Evolutionary conservation across 2,797 vertebrate species (phyloP), one percentile per base, ranked within the genome.

Genomic region (Microcaecilia unicolor): DNA sequence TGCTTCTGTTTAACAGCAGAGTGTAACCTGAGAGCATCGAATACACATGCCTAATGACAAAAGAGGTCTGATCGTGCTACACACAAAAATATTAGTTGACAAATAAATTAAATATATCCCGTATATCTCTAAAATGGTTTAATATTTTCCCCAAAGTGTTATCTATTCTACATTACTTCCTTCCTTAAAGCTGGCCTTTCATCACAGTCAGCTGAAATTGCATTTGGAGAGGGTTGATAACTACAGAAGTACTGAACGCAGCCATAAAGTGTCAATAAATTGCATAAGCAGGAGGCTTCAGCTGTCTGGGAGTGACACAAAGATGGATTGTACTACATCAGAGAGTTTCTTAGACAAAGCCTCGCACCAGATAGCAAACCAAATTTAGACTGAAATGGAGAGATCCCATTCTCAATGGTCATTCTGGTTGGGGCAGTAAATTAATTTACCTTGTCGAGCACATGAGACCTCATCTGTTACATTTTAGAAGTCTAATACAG

Each of bases 221-320:
- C 76, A 72, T 80, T 85, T 78, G 71, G 66, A 76, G 54, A 71
- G 50, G 40, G 62, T 38, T 12, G 71, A 79, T 84, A 83, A 79
- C 74, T 78, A 56, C 64, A 48, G 55, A 39, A 70, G 64, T 70
- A 79, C 67, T 69, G 64, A 65, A 67, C 56, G 69, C 69, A 70
- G 54, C 63, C 58, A 68, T 59, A 67, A 73, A 75, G 51, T 76
- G 70, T 77, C 76, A 81, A 78, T 77, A 74, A 72, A 76, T 69
- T 70, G 64, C 64, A 63, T 68, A 74, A 74, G 60, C 65, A 72
- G 56, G 58, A 71, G 59, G 49, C 41, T 70, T 74, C 58, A 71
- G 54, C 62, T 65, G 70, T 76, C 66, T 51, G 44, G 6, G 0
- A 50, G 69, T 62, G 76, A 74, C 73, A 78, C 14, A 14, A 76